Conservation (phyloP, 2,888 invertebrate species). For the Drosophila melanosoma region DNA sequence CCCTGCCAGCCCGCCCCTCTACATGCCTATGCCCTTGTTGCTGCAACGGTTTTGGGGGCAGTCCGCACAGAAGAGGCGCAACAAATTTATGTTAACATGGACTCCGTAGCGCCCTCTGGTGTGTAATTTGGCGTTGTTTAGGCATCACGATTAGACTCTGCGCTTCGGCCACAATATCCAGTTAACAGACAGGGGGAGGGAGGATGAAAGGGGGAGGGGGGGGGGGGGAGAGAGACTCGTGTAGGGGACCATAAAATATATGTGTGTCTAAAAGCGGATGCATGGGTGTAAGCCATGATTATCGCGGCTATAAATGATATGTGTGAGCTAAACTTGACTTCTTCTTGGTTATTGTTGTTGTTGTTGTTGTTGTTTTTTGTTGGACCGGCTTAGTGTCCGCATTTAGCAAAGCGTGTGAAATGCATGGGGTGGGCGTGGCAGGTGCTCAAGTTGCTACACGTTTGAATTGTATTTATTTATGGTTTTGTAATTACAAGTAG, state of each 20-base stretch:
- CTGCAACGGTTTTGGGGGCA: constrained; percentile 35
- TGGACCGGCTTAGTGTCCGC: constrained; percentile 54
- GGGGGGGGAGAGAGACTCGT: neutral
- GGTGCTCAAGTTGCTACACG: constrained; percentile 15
- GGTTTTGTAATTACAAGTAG: constrained; percentile 61
- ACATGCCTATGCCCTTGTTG: neutral
- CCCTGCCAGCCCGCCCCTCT: neutral
- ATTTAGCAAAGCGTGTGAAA: constrained; percentile 73
- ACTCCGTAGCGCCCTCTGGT: constrained; percentile 82
- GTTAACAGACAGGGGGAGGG: neutral
- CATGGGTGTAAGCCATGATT: constrained; percentile 82
- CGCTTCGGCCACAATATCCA: constrained; percentile 39
- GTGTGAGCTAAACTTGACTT: constrained; percentile 60
- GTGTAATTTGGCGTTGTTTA: constrained; percentile 82
- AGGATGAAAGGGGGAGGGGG: fast-evolving
- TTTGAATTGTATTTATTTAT: constrained; percentile 62
- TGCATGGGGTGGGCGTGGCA: constrained; percentile 52
- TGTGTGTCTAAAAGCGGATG: constrained; percentile 67
- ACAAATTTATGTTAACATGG: constrained; percentile 81
- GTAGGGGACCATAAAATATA: constrained; percentile 58
- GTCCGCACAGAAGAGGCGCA: constrained; percentile 62
- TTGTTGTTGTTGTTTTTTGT: neutral
- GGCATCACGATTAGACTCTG: constrained; percentile 76
- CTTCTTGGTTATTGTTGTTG: neutral
- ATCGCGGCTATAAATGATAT: constrained; percentile 80